Conservation (phyloP, 1,140 invertebrate genomes). For the Sarcophaga bullata region DNA sequence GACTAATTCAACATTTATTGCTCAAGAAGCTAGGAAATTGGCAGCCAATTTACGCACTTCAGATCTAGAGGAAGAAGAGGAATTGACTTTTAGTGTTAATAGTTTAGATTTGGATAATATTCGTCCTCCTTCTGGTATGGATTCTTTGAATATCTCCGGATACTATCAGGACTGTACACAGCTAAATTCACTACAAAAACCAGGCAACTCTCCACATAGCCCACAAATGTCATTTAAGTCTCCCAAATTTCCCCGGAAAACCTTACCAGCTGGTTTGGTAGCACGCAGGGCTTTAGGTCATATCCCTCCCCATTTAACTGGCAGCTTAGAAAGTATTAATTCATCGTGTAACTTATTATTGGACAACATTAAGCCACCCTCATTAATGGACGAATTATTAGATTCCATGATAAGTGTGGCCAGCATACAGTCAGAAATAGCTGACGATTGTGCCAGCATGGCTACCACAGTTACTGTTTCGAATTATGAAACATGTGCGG, state of each 20-base stretch:
- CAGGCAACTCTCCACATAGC: slow-evolving; percentile 47
- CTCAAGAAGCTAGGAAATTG: slow-evolving; percentile 77
- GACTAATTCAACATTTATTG: slow-evolving; percentile 76
- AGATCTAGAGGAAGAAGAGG: slow-evolving; percentile 46
- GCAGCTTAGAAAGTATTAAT: slow-evolving; percentile 67
- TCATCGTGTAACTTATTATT: slow-evolving; percentile 70
- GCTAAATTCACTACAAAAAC: slow-evolving; percentile 52
- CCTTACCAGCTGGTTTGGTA: slow-evolving; percentile 75
- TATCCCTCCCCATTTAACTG: slow-evolving; percentile 51
- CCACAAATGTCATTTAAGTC: slow-evolving; percentile 60
- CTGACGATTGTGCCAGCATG: slow-evolving; percentile 67
- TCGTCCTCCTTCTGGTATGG: slow-evolving; percentile 81
- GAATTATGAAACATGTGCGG: slow-evolving; percentile 61
- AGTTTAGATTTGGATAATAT: slow-evolving; percentile 79
- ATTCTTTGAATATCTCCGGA: slow-evolving; percentile 60
- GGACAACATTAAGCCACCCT: slow-evolving; percentile 84
- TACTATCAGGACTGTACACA: slow-evolving; percentile 52
- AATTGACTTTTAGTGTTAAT: slow-evolving; percentile 71
- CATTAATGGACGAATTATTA: slow-evolving; percentile 79
- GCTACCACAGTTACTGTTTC: slow-evolving; percentile 61
- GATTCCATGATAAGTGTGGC: slow-evolving; percentile 87
- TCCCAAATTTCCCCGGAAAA: slow-evolving; percentile 71
- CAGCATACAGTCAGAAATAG: slow-evolving; percentile 82
- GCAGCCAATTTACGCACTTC: slow-evolving; percentile 71
- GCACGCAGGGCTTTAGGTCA: slow-evolving; percentile 74